Conservation (phyloP, 2,113 vertebrate species). For the Gila orcuttii region DNA sequence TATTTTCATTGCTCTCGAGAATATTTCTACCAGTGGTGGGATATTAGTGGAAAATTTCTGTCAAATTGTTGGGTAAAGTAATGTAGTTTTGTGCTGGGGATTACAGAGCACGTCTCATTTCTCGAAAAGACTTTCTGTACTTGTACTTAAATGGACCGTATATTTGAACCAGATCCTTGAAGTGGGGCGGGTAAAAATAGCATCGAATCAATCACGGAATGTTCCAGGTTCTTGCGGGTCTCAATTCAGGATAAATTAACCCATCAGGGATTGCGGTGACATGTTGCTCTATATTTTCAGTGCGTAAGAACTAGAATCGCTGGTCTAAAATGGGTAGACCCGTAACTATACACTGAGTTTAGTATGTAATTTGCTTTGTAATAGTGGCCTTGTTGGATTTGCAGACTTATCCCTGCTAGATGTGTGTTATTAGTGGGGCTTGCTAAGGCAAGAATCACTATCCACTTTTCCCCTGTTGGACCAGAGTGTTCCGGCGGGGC, state of each 20-base stretch:
- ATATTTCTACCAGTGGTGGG: slow-evolving; percentile 29
- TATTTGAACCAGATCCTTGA: slow-evolving; percentile 70
- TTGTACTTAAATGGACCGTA: slow-evolving; percentile 58
- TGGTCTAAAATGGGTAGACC: slow-evolving; percentile 25
- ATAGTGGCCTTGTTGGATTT: neutral
- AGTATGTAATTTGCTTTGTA: slow-evolving; percentile 21
- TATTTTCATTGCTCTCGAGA: slow-evolving; percentile 44
- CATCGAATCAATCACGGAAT: slow-evolving; percentile 76
- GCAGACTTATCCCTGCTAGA: neutral
- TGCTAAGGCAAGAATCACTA: neutral
- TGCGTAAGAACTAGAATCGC: slow-evolving; percentile 8
- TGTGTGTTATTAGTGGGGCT: slow-evolving; percentile 3
- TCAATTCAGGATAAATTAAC: slow-evolving; percentile 73
- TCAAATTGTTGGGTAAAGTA: slow-evolving; percentile 18
- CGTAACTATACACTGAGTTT: neutral
- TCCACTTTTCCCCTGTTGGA: no score
- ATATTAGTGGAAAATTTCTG: slow-evolving; percentile 20
- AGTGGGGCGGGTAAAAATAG: slow-evolving; percentile 83
- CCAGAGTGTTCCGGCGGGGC: no score
- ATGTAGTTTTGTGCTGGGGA: slow-evolving; percentile 32
- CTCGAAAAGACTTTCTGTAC: slow-evolving; percentile 57
- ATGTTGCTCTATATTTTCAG: slow-evolving; percentile 53
- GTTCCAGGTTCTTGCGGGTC: slow-evolving; percentile 67
- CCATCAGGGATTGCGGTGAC: slow-evolving; percentile 69
- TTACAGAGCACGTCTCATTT: slow-evolving; percentile 38